Percentiles rank a stretch among this genome's conserved stretches.
These are phyloP conservation scores for Quadriops clusia DNA, from an alignment of 2,888 invertebrate species.

Conservation along the genomic window DNA sequence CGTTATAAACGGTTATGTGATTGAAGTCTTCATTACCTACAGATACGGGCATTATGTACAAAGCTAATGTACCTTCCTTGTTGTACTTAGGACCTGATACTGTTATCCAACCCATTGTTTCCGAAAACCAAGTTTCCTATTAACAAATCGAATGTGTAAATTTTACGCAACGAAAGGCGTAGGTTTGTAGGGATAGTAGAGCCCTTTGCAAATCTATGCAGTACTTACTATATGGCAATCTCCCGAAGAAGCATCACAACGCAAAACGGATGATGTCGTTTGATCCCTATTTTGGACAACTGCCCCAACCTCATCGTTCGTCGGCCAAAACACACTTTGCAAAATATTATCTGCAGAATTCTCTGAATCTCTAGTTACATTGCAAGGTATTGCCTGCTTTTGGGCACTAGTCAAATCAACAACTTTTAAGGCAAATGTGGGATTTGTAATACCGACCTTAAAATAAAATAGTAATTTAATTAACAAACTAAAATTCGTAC, in stretches of 20 bases:
- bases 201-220: no score
- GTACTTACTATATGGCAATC: conserved; percentile 10
- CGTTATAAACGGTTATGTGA: conserved; percentile 27
- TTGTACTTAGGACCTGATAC: conserved; percentile 45
- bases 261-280: conserved; percentile 44
- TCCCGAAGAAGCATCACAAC: conserved; percentile 13
- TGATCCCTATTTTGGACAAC: conserved; percentile 82
- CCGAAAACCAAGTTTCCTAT: conserved; percentile 39
- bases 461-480: no score
- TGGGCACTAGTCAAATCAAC: conserved; percentile 42
- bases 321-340: conserved; percentile 63
- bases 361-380: conserved; percentile 29
- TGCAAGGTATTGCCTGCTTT: no score
- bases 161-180: no score
- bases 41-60: conserved; percentile 25
- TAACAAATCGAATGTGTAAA: no score
- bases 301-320: conserved; percentile 51
- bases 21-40: conserved; percentile 24
- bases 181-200: no score
- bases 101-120: conserved; percentile 60
- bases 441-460: conserved; percentile 63
- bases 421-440: conserved; percentile 54
- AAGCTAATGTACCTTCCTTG: conserved; percentile 30
- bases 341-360: conserved; percentile 53
- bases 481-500: conserved; percentile 1